Percentiles rank a stretch among this genome's conserved stretches.
phyloP scores from a whole-genome alignment of 1,140 invertebrate species.

The Anastrepha ludens region DNA sequence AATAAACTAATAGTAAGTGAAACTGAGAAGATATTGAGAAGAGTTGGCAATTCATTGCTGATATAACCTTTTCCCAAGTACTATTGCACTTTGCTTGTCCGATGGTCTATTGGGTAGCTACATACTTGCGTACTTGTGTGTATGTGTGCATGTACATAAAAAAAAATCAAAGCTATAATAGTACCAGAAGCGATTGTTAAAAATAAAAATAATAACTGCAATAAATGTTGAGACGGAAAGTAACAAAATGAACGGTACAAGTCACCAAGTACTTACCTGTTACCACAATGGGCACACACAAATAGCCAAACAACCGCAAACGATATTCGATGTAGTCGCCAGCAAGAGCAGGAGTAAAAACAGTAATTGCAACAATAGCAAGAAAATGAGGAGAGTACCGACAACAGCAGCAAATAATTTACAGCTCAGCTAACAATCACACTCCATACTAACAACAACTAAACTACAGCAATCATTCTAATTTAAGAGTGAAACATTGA shows the following conservation, averaged over 20 bases:
- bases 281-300: conserved; percentile 39
- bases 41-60: no score
- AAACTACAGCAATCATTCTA: conserved; percentile 59
- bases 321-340: neutral
- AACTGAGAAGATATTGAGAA: no score
- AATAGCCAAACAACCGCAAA: neutral
- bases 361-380: conserved; percentile 11
- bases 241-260: conserved; percentile 36
- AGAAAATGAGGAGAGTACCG: neutral
- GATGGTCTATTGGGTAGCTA: no score
- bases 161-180: conserved; percentile 38
- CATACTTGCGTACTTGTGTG: neutral
- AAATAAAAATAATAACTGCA: conserved; percentile 1
- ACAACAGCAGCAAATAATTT: neutral
- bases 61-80: no score
- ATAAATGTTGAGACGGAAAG: neutral
- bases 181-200: conserved; percentile 25
- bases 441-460: conserved; percentile 60
- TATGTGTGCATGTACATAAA: neutral
- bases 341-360: neutral
- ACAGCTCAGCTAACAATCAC: conserved; percentile 10
- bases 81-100: no score
- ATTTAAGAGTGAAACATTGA: conserved; percentile 38
- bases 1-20: no score
- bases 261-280: conserved; percentile 5